Base-by-base conservation (phyloP, 2,888 invertebrate species). In the Drosophila conformis region DNA sequence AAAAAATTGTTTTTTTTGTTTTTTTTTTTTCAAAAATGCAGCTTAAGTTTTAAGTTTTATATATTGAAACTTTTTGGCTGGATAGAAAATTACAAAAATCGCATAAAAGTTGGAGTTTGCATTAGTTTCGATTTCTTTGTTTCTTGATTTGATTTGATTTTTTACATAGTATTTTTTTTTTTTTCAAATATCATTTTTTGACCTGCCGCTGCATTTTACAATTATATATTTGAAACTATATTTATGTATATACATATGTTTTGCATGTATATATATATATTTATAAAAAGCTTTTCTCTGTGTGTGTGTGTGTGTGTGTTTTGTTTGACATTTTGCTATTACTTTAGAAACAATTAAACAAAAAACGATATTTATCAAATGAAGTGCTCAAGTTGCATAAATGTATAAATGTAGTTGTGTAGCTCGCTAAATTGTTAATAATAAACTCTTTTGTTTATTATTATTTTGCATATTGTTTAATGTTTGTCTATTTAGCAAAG, bases 281-380 rank as follows among this genome's bases (percentile, higher is more conserved):
- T 73, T 86, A 88, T 83, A 89, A 89, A 89, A 89, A 87, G 83
- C 87, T 89, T 83, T 83, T 89, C 84, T 87, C 75, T 88, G 66
- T 79, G 71, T 78, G 33, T 77, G 36, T 60, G 56, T 40, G n/a
- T 40, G 21, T 42, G 21, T n/a, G n/a, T 40, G 5, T 38, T 2
- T 38, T 81, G 56, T 64, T 74, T 75, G 81, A 83, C 84, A 83
- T 81, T 83, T 87, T 51, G 69, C 83, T 84, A 89, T 84, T 89
- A 79, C 64, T 74, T 82, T 79, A 77, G 69, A 67, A 67, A 81
- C 59, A 64, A 65, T 33, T 33, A 76, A 48, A 56, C 53, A 54
- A 62, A 36, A 61, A 61, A 57, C 13, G 48, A 33, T 56, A 56
- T 59, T 51, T 35, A 40, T 52, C 61, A 70, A 35, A 68, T 61